Evolutionary conservation across 2,888 invertebrate species (phyloP).

Genomic region (Drosophila lutescens): DNA sequence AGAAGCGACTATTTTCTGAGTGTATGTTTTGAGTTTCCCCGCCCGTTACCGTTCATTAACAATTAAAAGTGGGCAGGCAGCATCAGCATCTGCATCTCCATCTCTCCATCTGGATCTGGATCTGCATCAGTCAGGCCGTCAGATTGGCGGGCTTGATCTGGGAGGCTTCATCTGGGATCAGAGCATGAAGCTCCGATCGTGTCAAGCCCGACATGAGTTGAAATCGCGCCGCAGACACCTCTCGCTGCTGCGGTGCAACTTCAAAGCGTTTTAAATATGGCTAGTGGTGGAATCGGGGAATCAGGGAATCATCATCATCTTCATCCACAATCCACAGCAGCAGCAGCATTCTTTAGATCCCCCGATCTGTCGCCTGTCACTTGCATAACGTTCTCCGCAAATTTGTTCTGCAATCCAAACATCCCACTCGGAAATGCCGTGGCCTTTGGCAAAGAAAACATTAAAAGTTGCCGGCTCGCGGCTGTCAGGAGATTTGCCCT

Average conservation of each 20-base stretch:
- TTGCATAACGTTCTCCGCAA: slow-evolving; percentile 57
- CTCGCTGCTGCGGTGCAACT: slow-evolving; percentile 55
- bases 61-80: slow-evolving; percentile 65
- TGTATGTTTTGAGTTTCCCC: slow-evolving; percentile 10
- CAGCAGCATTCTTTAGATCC: slow-evolving; percentile 34
- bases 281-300: slow-evolving; percentile 46
- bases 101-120: slow-evolving; percentile 31
- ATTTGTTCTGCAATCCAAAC: slow-evolving; percentile 77
- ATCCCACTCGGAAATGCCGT: slow-evolving; percentile 65
- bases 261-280: slow-evolving; percentile 73
- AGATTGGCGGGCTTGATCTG: slow-evolving; percentile 35
- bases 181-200: slow-evolving; percentile 64
- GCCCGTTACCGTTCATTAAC: slow-evolving; percentile 66
- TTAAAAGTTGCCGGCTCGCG: slow-evolving; percentile 81
- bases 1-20: background rate
- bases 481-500: slow-evolving; percentile 78
- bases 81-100: slow-evolving; percentile 29
- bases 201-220: slow-evolving; percentile 68
- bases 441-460: slow-evolving; percentile 61
- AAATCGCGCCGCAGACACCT: slow-evolving; percentile 68
- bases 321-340: slow-evolving; percentile 9
- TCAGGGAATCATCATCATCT: slow-evolving; percentile 10
- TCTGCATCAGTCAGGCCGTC: slow-evolving; percentile 34
- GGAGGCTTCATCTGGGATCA: slow-evolving; percentile 39
- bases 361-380: slow-evolving; percentile 60